Evolutionary conservation across 2,797 vertebrate species (phyloP).

Genomic region (Neosilurus mollespiculum): DNA sequence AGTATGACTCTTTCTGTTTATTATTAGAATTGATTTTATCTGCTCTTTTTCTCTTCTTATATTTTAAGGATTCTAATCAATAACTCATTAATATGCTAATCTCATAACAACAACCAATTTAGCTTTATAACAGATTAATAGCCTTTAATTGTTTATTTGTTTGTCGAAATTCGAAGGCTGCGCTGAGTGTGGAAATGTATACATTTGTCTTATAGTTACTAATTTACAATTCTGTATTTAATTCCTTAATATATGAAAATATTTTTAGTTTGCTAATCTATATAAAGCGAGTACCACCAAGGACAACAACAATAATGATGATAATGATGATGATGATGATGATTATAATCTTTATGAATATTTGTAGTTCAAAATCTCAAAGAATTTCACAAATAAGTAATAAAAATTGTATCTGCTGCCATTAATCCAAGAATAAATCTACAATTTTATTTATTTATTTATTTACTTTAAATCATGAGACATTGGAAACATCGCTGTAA

Average conservation of each 20-base stretch:
- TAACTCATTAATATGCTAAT: not conserved
- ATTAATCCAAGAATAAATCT: not conserved
- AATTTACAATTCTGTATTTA: not conserved
- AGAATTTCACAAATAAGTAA: not conserved
- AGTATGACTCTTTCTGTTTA: conserved; percentile 19
- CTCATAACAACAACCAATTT: not conserved
- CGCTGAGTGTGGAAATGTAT: not conserved
- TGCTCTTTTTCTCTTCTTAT: not conserved
- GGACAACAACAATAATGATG: not conserved
- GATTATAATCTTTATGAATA: not conserved
- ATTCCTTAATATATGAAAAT: not conserved
- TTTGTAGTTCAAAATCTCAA: not conserved
- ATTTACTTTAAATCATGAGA: too few relatives aligned
- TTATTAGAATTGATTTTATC: not conserved
- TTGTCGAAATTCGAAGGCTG: not conserved
- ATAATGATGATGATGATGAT: not conserved
- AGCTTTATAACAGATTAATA: not conserved
- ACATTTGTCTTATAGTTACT: not conserved
- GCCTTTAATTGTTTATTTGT: not conserved
- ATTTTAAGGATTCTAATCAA: not conserved
- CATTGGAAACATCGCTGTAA: not conserved
- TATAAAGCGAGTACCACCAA: not conserved
- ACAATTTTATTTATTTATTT: too few relatives aligned
- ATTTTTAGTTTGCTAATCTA: not conserved
- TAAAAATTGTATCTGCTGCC: not conserved